Evolutionary conservation across 2,113 vertebrate species (phyloP).

Genomic region (Chunga burmeisteri): DNA sequence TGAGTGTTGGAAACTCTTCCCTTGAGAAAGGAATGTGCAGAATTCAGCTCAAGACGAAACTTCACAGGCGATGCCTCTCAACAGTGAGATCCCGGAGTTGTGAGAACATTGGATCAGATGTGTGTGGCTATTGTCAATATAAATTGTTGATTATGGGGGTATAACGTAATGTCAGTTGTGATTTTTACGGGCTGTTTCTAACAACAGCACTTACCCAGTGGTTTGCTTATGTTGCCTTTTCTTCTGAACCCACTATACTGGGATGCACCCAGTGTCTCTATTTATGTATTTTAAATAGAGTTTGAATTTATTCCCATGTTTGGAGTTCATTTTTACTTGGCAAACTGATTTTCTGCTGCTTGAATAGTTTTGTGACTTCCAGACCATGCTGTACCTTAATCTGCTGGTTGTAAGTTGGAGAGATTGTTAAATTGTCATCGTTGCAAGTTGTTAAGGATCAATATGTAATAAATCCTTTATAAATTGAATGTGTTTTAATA

Average conservation of each 20-base stretch:
- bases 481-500: not conserved
- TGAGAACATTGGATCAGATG: not conserved
- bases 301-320: not conserved
- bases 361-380: not conserved
- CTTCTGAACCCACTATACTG: not conserved
- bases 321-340: not conserved
- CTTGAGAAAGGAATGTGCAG: not conserved
- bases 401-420: not conserved
- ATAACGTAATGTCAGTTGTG: not conserved
- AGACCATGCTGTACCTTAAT: not conserved
- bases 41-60: not conserved
- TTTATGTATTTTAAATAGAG: not conserved
- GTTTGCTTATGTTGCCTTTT: not conserved
- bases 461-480: not conserved
- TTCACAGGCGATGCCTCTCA: not conserved
- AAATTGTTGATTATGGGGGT: fast-evolving
- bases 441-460: not conserved
- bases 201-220: not conserved
- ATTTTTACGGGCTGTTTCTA: not conserved
- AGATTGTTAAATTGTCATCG: not conserved
- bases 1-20: not conserved
- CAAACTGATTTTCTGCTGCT: not conserved
- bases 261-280: not conserved
- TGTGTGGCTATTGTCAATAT: fast-evolving
- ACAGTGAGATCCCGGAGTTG: not conserved